Evolutionary conservation across 2,888 invertebrate species (phyloP).

Genomic region (Cheilosia vulpina): DNA sequence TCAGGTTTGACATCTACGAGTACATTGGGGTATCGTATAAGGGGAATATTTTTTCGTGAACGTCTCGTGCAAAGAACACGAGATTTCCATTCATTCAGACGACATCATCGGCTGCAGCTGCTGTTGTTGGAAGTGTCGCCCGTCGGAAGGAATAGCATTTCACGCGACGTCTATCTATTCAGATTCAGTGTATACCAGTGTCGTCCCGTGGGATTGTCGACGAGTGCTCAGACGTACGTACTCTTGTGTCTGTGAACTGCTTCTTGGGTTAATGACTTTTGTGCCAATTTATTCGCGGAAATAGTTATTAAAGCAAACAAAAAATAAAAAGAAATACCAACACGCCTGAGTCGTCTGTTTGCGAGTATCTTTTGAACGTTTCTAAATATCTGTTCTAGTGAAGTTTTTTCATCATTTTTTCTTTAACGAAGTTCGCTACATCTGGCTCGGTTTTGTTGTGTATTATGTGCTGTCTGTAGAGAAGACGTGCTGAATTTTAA

Average conservation of each 20-base stretch:
- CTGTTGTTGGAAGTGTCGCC: constrained; percentile 20
- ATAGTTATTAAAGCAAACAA: neutral
- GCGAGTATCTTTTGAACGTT: constrained; percentile 3
- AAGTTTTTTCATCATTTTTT: too few species aligned
- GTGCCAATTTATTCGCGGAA: constrained; percentile 14
- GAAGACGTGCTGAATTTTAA: constrained; percentile 59
- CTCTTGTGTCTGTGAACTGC: constrained; percentile 15
- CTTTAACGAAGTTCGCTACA: too few species aligned
- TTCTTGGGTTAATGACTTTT: constrained; percentile 16
- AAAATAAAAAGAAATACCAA: neutral
- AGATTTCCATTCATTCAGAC: constrained; percentile 48
- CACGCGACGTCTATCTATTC: neutral
- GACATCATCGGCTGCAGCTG: constrained; percentile 15
- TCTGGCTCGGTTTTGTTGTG: too few species aligned
- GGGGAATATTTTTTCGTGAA: neutral
- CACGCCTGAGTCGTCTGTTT: too few species aligned
- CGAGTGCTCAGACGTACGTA: too few species aligned
- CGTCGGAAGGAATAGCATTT: constrained; percentile 41
- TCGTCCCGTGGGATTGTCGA: neutral
- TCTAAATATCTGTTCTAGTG: neutral
- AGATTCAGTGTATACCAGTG: neutral
- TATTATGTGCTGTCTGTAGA: neutral
- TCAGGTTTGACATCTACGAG: constrained; percentile 17
- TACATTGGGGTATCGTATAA: neutral
- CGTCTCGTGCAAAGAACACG: constrained; percentile 52